These are phyloP conservation scores for Drosophila tropicalis DNA, from an alignment of 1,140 invertebrate genomes.

Conservation along the genomic window DNA sequence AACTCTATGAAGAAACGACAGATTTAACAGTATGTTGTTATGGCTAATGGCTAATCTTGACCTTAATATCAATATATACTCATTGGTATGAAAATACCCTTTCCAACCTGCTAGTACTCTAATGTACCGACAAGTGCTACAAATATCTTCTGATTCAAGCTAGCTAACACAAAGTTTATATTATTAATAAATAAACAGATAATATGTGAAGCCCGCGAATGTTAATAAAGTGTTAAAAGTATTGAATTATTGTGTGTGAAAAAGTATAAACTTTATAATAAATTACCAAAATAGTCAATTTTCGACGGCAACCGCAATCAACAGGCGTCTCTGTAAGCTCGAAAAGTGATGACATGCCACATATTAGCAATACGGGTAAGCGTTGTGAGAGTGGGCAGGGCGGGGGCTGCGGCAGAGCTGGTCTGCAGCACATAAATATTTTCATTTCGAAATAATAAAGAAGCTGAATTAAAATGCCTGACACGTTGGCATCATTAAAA, in stretches of 20 bases:
- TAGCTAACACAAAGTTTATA: too few species aligned
- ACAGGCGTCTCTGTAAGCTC: background rate
- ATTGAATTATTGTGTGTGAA: conserved; percentile 2
- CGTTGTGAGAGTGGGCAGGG: background rate
- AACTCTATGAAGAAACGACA: background rate
- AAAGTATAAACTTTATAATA: conserved; percentile 2
- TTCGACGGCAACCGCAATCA: background rate
- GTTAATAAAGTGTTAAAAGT: background rate
- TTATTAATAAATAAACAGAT: too few species aligned
- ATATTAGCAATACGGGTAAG: conserved; percentile 3
- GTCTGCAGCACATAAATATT: conserved; percentile 5
- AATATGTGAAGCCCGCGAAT: background rate
- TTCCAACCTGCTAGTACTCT: too few species aligned
- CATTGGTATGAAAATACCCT: too few species aligned
- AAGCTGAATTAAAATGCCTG: conserved; percentile 48
- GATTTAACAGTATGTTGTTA: too few species aligned
- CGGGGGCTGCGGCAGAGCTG: background rate
- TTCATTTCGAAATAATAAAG: conserved; percentile 11
- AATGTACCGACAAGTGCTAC: too few species aligned
- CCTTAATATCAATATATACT: too few species aligned
- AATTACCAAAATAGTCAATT: conserved; percentile 7
- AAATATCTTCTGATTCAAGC: too few species aligned
- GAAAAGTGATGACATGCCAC: conserved; percentile 9
- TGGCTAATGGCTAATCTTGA: too few species aligned
- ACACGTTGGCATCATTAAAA: conserved; percentile 62